Conservation (phyloP, 64 coral and sea anemone genomes). For the Pachyseris speciosa region DNA sequence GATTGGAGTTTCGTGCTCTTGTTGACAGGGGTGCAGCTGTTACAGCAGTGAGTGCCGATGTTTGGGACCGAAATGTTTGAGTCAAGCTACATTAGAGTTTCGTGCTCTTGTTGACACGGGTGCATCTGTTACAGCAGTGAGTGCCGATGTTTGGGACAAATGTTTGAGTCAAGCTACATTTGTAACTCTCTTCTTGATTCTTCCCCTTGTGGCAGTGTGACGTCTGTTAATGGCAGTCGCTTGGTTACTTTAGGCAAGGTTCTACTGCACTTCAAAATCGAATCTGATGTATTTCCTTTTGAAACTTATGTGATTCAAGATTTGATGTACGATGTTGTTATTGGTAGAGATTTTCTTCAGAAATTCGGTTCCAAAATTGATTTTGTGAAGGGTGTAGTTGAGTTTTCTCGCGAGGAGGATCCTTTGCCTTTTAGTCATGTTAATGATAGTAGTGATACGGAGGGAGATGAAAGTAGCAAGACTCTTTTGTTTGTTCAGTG, state of each 20-base stretch:
- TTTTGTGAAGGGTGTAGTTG: neutral
- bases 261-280: neutral
- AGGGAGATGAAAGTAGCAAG: neutral
- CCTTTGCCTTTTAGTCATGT: neutral
- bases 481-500: neutral
- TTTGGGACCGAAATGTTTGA: neutral
- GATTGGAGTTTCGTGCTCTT: too few relatives aligned
- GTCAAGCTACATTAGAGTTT: too few relatives aligned
- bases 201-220: neutral
- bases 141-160: neutral
- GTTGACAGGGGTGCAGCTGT: neutral
- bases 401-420: neutral
- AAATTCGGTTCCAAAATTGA: too few relatives aligned
- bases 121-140: neutral
- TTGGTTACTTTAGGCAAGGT: neutral
- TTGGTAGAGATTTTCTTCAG: too few relatives aligned
- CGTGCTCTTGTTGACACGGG: neutral
- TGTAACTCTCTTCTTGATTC: neutral
- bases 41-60: neutral
- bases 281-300: neutral
- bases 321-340: neutral
- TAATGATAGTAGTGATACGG: too few relatives aligned
- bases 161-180: neutral
- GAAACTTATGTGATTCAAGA: neutral
- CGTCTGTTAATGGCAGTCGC: neutral